Conservation (phyloP, 1,140 invertebrate species). For the Musca domestica region DNA sequence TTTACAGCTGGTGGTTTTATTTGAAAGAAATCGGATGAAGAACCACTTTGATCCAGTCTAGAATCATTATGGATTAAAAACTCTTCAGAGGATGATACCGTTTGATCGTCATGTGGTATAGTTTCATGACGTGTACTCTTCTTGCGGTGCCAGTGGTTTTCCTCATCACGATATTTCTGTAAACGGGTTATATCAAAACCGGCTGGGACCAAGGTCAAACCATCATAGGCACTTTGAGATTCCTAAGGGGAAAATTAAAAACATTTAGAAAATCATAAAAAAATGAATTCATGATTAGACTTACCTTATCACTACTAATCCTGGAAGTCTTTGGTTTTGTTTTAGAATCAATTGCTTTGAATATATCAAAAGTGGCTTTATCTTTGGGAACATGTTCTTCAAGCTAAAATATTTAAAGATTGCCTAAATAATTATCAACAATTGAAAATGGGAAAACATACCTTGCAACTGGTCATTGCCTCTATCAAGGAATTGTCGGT, state of each 20-base stretch:
- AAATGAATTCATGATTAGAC: not conserved
- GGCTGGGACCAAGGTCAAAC: constrained; percentile 24
- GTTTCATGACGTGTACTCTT: constrained; percentile 17
- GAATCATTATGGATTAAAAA: not conserved
- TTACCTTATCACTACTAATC: too few species aligned
- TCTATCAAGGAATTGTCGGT: too few species aligned
- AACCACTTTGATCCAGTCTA: constrained; percentile 1
- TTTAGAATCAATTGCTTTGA: too few species aligned
- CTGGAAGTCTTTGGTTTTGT: too few species aligned
- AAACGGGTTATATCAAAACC: constrained; percentile 26
- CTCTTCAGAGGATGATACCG: constrained; percentile 2
- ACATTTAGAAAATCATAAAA: constrained; percentile 2
- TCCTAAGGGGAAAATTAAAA: not conserved
- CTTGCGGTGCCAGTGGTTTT: constrained; percentile 29
- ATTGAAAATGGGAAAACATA: too few species aligned
- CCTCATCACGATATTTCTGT: constrained; percentile 21
- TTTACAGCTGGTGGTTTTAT: not conserved
- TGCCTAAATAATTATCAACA: too few species aligned
- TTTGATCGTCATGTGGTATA: not conserved
- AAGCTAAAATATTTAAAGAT: too few species aligned
- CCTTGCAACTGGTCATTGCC: too few species aligned
- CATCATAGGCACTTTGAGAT: constrained; percentile 16
- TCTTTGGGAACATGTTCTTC: too few species aligned
- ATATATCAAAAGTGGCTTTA: too few species aligned
- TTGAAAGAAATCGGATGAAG: constrained; percentile 5